phyloP scores from a whole-genome alignment of 2,888 invertebrate species.

The Zelleria hepariella region DNA sequence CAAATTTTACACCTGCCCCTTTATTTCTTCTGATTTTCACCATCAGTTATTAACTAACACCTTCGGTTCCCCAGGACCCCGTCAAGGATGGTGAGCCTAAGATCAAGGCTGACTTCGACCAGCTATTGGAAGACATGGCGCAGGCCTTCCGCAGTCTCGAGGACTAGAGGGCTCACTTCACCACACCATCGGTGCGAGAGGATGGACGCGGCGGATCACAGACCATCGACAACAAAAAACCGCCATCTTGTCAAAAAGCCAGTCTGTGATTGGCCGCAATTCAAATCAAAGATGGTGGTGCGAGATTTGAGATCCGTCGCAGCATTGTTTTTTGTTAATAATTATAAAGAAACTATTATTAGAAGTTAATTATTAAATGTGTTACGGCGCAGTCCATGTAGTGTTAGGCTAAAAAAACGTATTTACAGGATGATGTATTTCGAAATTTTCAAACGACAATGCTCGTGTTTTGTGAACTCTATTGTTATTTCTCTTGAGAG shows the following conservation, averaged over 20 bases:
- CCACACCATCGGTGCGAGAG: not conserved
- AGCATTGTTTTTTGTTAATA: constrained; percentile 24
- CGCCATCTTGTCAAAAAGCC: not conserved
- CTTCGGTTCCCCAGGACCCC: constrained; percentile 80
- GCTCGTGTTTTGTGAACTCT: constrained; percentile 29
- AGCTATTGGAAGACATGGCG: constrained; percentile 96
- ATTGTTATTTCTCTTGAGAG: constrained; percentile 22
- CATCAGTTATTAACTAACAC: not conserved
- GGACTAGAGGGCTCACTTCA: constrained; percentile 75
- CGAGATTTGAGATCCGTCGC: not conserved
- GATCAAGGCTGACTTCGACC: constrained; percentile 97
- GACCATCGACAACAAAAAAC: not conserved
- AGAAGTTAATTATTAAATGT: constrained; percentile 3
- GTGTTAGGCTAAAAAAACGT: constrained; percentile 24
- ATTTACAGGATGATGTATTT: constrained; percentile 5
- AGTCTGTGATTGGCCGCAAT: not conserved
- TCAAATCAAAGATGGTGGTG: not conserved
- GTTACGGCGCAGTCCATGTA: constrained; percentile 23
- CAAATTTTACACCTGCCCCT: no score
- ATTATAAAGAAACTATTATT: not conserved
- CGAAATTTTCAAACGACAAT: constrained; percentile 17
- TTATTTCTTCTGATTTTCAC: not conserved
- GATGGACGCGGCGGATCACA: not conserved
- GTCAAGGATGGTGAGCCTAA: constrained; percentile 98
- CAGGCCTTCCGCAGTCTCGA: constrained; percentile 98